These are phyloP conservation scores for Lepilemur septentrionalis DNA, from an alignment of 2,797 vertebrate genomes.

Conservation along the genomic window DNA sequence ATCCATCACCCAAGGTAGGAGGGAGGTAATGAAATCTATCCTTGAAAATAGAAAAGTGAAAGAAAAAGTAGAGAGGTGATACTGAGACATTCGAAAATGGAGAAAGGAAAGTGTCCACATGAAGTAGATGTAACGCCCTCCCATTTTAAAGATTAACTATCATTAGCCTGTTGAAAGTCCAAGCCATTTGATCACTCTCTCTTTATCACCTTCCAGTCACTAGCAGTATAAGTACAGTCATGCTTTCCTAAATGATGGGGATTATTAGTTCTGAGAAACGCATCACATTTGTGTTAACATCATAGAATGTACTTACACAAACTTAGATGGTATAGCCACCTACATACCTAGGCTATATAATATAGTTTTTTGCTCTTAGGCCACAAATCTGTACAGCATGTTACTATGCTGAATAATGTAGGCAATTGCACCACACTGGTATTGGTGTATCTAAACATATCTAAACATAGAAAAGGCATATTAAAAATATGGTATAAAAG, in stretches of 20 bases:
- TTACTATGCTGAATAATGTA: no score
- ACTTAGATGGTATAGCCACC: no score
- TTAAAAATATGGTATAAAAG: no score
- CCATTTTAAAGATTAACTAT: background rate
- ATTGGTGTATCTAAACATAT: no score
- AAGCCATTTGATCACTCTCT: background rate
- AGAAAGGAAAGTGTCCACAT: background rate
- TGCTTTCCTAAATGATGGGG: background rate
- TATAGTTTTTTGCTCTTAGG: no score
- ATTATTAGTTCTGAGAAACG: background rate
- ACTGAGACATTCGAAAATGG: background rate
- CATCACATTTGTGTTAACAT: background rate
- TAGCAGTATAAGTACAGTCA: background rate
- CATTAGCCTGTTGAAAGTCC: background rate
- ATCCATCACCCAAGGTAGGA: background rate
- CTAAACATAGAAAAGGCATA: no score
- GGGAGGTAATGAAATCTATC: background rate
- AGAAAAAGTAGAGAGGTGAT: background rate
- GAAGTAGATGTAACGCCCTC: background rate
- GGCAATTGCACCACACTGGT: no score
- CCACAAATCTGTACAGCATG: no score
- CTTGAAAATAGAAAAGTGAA: background rate
- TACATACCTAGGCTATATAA: no score
- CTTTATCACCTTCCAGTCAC: background rate
- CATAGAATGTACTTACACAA: no score